Evolutionary conservation across 2,888 invertebrate genomes (phyloP), one percentile per base, ranked within the genome.

Genomic region (Epinotia brunnichana): DNA sequence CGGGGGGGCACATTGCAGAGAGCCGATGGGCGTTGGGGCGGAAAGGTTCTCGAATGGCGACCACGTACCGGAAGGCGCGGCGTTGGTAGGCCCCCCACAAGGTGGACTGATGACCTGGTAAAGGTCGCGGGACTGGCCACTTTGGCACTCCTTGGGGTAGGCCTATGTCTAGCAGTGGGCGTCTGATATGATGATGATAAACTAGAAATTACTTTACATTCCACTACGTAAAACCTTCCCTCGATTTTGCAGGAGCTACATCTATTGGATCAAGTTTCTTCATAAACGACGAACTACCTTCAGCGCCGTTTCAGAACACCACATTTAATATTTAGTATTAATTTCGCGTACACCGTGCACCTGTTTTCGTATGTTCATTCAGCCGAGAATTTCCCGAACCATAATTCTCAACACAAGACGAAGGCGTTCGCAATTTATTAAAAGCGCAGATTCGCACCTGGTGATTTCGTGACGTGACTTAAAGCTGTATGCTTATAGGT

Each of bases 341-440:
- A 71, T 66, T 53, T 53, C 24, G 17, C 54, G 21, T 56, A 66
- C 66, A 56, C 15, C 24, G 53, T 35, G 70, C 70, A 59, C 64
- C 66, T 66, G 70, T 71, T 71, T 70, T 59, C 70, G 21, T 35
- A 57, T 24, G 61, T 62, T 70, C 69, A 60, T 66, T 66, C 53
- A 24, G 51, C 66, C 60, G 59, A 41, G 53, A 70, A 66, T 71
- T 71, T 60, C 66, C 59, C 59, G 11, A 66, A 71, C 70, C 51
- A 70, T 66, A 66, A 66, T 66, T 66, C 60, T 56, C 21, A 35
- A 62, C 35, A 71, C 60, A 44, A 71, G 60, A 67, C 21, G 21
- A 24, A 66, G 24, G 44, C 61, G 69, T 70, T 72, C 29, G 57
- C 74, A 74, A 70, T 76, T 76, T 64, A 76, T 70, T 78, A 64